These are phyloP conservation scores for Caenorhabditis briggsae DNA, from an alignment of 1,140 invertebrate genomes.

Conservation along the genomic window DNA sequence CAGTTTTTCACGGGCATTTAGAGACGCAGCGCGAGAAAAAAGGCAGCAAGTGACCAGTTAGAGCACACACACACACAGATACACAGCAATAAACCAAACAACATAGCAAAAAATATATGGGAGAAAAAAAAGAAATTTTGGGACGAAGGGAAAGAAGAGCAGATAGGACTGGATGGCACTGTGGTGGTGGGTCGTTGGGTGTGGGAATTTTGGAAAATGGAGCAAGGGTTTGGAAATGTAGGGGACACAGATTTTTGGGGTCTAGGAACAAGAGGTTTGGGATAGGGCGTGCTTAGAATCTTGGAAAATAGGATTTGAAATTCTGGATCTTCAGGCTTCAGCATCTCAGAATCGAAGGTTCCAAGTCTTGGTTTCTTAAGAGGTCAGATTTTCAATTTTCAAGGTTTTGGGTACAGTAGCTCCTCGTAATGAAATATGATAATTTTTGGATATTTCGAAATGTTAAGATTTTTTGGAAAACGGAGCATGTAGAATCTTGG, in stretches of 20 bases:
- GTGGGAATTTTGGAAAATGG: background rate
- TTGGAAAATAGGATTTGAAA: no score
- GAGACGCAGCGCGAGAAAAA: slow-evolving; percentile 5
- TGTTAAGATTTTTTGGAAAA: no score
- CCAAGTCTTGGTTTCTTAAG: no score
- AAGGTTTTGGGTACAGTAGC: no score
- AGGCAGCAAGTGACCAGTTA: background rate
- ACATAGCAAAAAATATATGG: background rate
- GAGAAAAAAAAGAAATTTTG: background rate
- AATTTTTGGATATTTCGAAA: no score
- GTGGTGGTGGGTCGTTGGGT: background rate
- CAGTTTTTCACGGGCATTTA: background rate
- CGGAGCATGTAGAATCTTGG: no score
- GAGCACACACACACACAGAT: background rate
- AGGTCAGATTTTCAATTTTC: no score
- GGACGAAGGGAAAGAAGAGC: background rate
- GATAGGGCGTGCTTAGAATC: no score
- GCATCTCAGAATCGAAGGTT: no score
- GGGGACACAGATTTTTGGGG: background rate
- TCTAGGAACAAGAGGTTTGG: no score
- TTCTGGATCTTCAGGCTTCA: no score
- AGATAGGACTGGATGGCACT: background rate
- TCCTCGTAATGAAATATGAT: no score
- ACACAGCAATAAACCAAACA: slow-evolving; percentile 38
- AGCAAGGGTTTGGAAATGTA: background rate